Conservation (phyloP, 2,113 vertebrate genomes). For the Crotophaga sulcirostris region DNA sequence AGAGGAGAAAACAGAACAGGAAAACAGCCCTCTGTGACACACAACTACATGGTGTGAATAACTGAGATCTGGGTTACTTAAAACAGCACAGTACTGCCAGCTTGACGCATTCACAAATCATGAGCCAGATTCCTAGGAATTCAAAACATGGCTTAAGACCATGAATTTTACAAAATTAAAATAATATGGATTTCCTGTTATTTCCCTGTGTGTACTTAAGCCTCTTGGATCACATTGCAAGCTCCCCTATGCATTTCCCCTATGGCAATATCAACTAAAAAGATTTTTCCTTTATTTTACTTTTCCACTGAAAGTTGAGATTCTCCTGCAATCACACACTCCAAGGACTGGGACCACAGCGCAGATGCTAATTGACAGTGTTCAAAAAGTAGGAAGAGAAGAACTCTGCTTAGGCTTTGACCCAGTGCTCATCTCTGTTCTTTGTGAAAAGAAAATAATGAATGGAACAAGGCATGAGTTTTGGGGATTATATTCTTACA, state of each 20-base stretch:
- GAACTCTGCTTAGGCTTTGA: not conserved
- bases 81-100: not conserved
- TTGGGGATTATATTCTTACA: not conserved
- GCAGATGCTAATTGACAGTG: not conserved
- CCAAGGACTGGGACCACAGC: not conserved
- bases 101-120: not conserved
- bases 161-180: slow-evolving; percentile 49
- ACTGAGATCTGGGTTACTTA: slow-evolving; percentile 12
- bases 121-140: slow-evolving; percentile 15
- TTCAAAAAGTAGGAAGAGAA: not conserved
- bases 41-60: not conserved
- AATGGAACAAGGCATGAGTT: not conserved
- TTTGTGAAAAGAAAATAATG: not conserved
- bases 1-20: not conserved
- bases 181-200: slow-evolving; percentile 39
- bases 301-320: not conserved
- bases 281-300: not conserved
- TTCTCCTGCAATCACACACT: not conserved
- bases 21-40: not conserved
- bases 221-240: slow-evolving; percentile 21
- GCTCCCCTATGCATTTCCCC: not conserved
- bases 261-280: not conserved
- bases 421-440: not conserved
- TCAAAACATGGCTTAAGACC: slow-evolving; percentile 37
- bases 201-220: not conserved